Evolutionary conservation across 1,140 invertebrate species (phyloP), one percentile per base, ranked within the genome.

Genomic region (Drosophila guanche): DNA sequence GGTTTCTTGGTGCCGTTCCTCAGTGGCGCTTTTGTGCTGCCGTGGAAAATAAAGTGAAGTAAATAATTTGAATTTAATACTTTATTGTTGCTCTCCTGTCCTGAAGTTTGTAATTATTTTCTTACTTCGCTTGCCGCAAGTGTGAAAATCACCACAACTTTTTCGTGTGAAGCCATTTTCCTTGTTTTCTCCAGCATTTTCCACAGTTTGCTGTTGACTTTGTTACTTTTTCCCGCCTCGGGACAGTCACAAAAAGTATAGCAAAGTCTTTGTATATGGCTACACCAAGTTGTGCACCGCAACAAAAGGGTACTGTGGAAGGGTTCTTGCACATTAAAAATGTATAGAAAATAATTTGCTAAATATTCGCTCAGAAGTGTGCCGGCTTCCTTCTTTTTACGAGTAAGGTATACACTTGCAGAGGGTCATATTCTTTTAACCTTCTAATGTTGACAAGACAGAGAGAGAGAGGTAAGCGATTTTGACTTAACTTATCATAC

Each of bases 21-120:
- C 29, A 66, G 54, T 59, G 51, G 12, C 42, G 45, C 56, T 62
- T 67, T 57, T 53, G 48, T 74, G 60, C 50, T 57, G 46, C 33
- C 53, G 37, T 56, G 27, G 29, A 59, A 65, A 46, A 58, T 48
- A 54, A 70, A 65, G 54, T 55, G 37, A 22, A 58, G 43, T 33
- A 57, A 63, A 72, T 60, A 53, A 76, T 84, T 59, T 68, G 63
- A 76, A 43, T 85, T 68, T 79, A 68, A 76, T 68, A 76, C 66
- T 55, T 52, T 76, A 45, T 66, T 48, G 53, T 66, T 68, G 56
- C 50, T 45, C 50, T 47, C 14, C 37, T 37, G 27, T 57, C 42
- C 68, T 45, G 37, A 81, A 86, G 78, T 86, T 88, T 81, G 83
- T 88, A 86, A 86, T 86, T 86, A 86, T 86, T 86, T 86, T 88